Evolutionary conservation across 1,140 invertebrate genomes (phyloP).

Genomic region (Chironomus tepperi): DNA sequence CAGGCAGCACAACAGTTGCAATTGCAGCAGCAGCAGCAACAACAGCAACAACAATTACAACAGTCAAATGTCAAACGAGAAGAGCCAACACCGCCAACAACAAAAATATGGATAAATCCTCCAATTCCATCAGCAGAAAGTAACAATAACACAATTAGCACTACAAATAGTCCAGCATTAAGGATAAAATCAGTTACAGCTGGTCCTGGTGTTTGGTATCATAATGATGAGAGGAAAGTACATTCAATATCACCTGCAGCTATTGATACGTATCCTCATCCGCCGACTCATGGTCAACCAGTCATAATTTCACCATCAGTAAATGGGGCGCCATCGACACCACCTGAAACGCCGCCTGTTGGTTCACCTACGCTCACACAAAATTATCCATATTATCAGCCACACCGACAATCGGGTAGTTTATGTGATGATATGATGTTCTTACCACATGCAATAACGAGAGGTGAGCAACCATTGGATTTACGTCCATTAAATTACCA

Average conservation of each 20-base stretch:
- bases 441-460: conserved; percentile 57
- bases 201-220: conserved; percentile 33
- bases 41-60: background rate
- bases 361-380: conserved; percentile 36
- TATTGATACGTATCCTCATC: conserved; percentile 46
- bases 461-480: conserved; percentile 70
- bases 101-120: conserved; percentile 33
- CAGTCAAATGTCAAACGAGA: conserved; percentile 52
- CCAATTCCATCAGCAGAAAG: conserved; percentile 26
- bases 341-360: conserved; percentile 38
- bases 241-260: conserved; percentile 51
- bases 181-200: background rate
- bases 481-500: conserved; percentile 60
- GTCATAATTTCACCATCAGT: conserved; percentile 37
- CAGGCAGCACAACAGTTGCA: conserved; percentile 37
- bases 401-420: conserved; percentile 36
- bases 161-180: background rate
- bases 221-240: conserved; percentile 45
- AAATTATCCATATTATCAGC: conserved; percentile 34
- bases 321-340: conserved; percentile 38
- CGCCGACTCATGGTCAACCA: conserved; percentile 37
- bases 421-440: conserved; percentile 62
- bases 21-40: background rate
- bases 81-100: conserved; percentile 41
- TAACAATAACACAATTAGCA: background rate